Base-by-base conservation (phyloP, 2,113 vertebrate genomes). In the Silurus meridionalis region DNA sequence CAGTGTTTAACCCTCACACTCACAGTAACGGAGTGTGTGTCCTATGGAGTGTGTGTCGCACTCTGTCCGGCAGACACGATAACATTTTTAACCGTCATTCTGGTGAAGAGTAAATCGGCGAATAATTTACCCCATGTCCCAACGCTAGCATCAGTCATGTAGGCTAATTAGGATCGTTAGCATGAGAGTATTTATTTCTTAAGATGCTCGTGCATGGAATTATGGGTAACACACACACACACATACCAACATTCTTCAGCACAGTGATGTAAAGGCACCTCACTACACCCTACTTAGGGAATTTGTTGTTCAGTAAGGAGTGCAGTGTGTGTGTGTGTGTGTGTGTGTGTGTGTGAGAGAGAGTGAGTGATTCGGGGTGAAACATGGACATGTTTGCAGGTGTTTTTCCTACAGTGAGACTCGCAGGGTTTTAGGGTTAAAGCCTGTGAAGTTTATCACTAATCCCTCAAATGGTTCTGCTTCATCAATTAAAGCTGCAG, bases 161-260 rank as follows among this genome's bases (percentile, higher is more conserved):
- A 58, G 77, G 53, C 77, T 79, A 79, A 79, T 37, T 37, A 15
- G 77, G 55, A 79, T 37, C 28, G 58, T 79, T 79, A 79, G 53
- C 77, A 79, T 79, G 17, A 19, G 25, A 7, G 3, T 50, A 46
- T 50, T 81, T 81, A 48, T 63, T 50, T 63, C 58, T 21, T 50
- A 28, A 46, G 23, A 46, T 21, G 3, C 37, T 82, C 80, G 9
- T 58, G 19, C 78, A 60, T 13, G 58, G 78, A 55, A 60, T 37
- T 80, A 60, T 60, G 55, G 78, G 25, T 46, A 80, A 60, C 8
- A 21, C 25, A 21, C 25, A 28, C 28, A 66, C 64, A 66, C 64
- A 69, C 74, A 77, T 48, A 19, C 14, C 9, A 25, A 53, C 21
- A 25, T n/a, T 77, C 15, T 11, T 14, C 21, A 50, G 0, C 48